Percentiles rank a stretch among this genome's conserved stretches.
These are phyloP conservation scores for Vollenhovia emeryi DNA, from an alignment of 1,140 invertebrate genomes.

Conservation along the genomic window DNA sequence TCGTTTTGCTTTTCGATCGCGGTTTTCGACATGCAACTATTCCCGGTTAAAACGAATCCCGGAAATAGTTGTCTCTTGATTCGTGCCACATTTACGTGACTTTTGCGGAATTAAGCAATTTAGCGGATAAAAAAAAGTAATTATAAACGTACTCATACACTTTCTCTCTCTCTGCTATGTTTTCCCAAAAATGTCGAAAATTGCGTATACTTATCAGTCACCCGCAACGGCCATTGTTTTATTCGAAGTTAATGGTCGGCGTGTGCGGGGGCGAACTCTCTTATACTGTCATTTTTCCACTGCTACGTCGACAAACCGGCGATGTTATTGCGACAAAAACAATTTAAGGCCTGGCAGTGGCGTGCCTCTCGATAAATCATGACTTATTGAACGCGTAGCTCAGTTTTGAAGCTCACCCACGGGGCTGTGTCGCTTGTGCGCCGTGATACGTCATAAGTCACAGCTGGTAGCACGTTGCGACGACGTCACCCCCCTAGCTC, in stretches of 20 bases:
- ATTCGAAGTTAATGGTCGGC: conserved; percentile 16
- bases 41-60: conserved; percentile 27
- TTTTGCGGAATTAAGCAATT: conserved; percentile 4
- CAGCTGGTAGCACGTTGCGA: conserved; percentile 82
- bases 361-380: conserved; percentile 73
- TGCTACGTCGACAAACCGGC: conserved; percentile 23
- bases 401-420: conserved; percentile 71
- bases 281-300: conserved; percentile 53
- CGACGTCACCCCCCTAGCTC: conserved; percentile 73
- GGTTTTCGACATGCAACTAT: conserved; percentile 41
- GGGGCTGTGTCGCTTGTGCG: conserved; percentile 57
- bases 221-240: background rate
- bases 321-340: conserved; percentile 67
- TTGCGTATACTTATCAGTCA: background rate
- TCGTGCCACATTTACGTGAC: background rate
- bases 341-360: conserved; percentile 63
- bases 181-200: background rate
- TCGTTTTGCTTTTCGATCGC: conserved; percentile 31
- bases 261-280: conserved; percentile 13
- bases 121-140: background rate
- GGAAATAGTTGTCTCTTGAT: conserved; percentile 27
- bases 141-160: background rate
- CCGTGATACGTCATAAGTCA: conserved; percentile 82
- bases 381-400: conserved; percentile 73
- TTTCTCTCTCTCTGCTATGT: background rate